These are phyloP conservation scores for Myioborus melanocephalus DNA, from an alignment of 2,797 vertebrate species.

Conservation along the genomic window DNA sequence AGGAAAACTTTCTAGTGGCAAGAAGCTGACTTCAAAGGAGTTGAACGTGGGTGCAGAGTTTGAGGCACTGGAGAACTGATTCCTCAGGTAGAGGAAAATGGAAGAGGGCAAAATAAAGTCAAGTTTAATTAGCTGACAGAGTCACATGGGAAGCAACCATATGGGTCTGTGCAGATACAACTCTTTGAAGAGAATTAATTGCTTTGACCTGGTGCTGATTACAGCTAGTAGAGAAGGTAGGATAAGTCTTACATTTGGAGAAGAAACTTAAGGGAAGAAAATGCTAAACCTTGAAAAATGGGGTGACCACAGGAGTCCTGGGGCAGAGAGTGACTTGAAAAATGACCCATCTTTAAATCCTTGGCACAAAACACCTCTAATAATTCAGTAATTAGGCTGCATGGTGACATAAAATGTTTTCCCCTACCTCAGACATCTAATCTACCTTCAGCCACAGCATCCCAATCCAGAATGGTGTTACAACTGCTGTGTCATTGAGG, in stretches of 20 bases:
- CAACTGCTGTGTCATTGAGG: neutral
- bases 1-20: neutral
- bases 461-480: neutral
- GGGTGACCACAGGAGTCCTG: neutral
- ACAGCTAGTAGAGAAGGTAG: neutral
- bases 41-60: neutral
- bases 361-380: neutral
- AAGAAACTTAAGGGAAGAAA: neutral
- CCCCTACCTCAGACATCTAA: neutral
- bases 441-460: neutral
- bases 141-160: slow-evolving; percentile 46
- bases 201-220: slow-evolving; percentile 49
- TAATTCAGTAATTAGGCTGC: neutral
- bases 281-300: neutral
- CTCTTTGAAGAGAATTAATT: slow-evolving; percentile 56
- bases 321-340: neutral
- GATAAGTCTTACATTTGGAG: neutral
- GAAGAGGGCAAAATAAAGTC: slow-evolving; percentile 55
- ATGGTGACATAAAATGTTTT: neutral
- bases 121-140: slow-evolving; percentile 41
- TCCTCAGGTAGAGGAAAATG: neutral
- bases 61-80: neutral
- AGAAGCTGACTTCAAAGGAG: neutral
- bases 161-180: slow-evolving; percentile 16
- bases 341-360: neutral